Evolutionary conservation across 2,888 invertebrate species (phyloP).

Genomic region (Trachelus stipa): DNA sequence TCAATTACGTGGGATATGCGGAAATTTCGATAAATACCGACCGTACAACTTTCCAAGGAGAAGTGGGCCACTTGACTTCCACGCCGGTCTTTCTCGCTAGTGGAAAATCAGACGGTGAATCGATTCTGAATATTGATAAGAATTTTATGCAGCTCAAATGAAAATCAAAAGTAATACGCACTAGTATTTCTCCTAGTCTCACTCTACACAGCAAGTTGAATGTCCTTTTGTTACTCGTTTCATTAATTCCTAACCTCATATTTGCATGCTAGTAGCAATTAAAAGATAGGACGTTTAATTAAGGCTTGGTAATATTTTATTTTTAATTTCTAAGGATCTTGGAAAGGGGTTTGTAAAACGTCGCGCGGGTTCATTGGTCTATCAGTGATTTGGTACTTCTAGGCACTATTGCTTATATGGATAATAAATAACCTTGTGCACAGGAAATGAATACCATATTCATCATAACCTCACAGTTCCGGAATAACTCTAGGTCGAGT

Average conservation of each 20-base stretch:
- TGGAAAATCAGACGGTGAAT: background rate
- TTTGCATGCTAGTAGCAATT: no score
- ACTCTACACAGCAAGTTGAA: background rate
- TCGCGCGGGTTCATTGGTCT: background rate
- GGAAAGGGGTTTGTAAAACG: background rate
- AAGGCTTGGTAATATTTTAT: background rate
- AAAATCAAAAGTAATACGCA: background rate
- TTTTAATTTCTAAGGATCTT: background rate
- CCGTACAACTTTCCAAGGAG: background rate
- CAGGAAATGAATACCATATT: conserved; percentile 51
- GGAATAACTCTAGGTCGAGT: conserved; percentile 32
- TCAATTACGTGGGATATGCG: background rate
- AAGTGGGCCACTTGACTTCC: background rate
- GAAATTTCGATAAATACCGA: background rate
- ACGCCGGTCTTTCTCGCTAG: background rate
- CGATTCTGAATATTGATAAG: background rate
- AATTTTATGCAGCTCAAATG: background rate
- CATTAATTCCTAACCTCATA: background rate
- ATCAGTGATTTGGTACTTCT: conserved; percentile 23
- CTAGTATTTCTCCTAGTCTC: background rate
- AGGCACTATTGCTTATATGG: conserved; percentile 23
- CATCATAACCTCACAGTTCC: conserved; percentile 38
- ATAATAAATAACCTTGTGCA: conserved; percentile 45
- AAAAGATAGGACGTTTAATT: no score
- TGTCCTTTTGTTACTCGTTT: background rate